Percentiles rank a stretch among this genome's conserved stretches.
These are phyloP conservation scores for Glaucopsyche alexis DNA, from an alignment of 2,888 invertebrate species.

Conservation along the genomic window DNA sequence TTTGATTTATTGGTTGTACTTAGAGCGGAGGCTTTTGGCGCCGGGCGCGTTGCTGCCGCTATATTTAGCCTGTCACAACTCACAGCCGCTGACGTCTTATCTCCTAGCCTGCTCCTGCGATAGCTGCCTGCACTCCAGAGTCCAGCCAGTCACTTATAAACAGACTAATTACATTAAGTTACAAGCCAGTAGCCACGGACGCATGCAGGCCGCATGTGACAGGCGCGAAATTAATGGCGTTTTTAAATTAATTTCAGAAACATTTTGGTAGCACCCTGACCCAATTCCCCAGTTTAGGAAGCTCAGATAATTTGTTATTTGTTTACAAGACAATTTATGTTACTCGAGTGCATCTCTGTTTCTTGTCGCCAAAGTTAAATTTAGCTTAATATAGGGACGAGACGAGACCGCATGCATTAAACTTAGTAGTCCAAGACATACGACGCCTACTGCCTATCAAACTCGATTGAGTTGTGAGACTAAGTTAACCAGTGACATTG, in stretches of 20 bases:
- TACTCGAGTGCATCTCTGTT: neutral
- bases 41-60: neutral
- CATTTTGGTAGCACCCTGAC: neutral
- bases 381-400: neutral
- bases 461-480: neutral
- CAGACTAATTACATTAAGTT: neutral
- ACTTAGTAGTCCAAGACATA: neutral
- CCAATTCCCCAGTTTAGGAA: neutral
- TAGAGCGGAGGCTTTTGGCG: neutral
- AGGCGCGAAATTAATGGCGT: conserved; percentile 1
- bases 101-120: neutral
- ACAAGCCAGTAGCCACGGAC: neutral
- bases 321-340: neutral
- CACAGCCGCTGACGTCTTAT: conserved; percentile 8
- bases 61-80: neutral
- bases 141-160: neutral
- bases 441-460: neutral
- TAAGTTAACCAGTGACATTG: neutral
- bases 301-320: neutral
- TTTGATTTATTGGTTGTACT: neutral
- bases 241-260: conserved; percentile 10
- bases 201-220: neutral
- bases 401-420: neutral
- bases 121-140: neutral
- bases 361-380: neutral